phyloP scores from a whole-genome alignment of 2,888 invertebrate genomes.

The Lymantria dispar region DNA sequence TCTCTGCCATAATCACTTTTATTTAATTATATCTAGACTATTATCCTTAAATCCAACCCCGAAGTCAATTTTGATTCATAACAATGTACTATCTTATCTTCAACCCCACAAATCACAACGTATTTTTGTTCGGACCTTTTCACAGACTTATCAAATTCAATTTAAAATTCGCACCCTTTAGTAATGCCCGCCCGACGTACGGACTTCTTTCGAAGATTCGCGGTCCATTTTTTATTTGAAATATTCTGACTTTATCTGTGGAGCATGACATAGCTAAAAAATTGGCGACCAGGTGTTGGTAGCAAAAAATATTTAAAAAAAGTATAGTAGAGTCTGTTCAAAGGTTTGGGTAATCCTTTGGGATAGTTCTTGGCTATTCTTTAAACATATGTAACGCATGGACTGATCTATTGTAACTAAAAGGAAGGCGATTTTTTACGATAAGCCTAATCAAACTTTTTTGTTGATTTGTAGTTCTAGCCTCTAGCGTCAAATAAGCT shows the following conservation, averaged over 20 bases:
- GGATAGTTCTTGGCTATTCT: conserved; percentile 40
- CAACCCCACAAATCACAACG: conserved; percentile 56
- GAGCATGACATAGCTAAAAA: conserved; percentile 61
- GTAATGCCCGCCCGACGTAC: conserved; percentile 36
- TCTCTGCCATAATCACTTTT: no score
- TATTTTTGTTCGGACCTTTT: conserved; percentile 42
- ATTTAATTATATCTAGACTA: no score
- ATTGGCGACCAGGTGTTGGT: conserved; percentile 60
- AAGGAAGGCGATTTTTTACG: conserved; percentile 33
- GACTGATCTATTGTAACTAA: conserved; percentile 47
- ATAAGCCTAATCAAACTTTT: conserved; percentile 32
- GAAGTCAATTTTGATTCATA: conserved; percentile 29
- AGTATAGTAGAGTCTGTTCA: conserved; percentile 36
- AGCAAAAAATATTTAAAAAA: conserved; percentile 41
- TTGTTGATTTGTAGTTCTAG: conserved; percentile 22
- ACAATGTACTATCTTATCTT: conserved; percentile 54
- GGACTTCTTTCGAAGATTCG: conserved; percentile 39
- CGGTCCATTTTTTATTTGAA: conserved; percentile 57
- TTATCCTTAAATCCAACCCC: not conserved
- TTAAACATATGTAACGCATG: conserved; percentile 68
- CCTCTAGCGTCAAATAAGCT: no score
- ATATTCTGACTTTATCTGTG: conserved; percentile 57
- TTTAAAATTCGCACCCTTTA: conserved; percentile 59
- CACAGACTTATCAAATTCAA: conserved; percentile 57
- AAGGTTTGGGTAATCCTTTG: conserved; percentile 55